These are phyloP conservation scores for Chouioia cunea DNA, from an alignment of 2,888 invertebrate genomes.

Conservation along the genomic window DNA sequence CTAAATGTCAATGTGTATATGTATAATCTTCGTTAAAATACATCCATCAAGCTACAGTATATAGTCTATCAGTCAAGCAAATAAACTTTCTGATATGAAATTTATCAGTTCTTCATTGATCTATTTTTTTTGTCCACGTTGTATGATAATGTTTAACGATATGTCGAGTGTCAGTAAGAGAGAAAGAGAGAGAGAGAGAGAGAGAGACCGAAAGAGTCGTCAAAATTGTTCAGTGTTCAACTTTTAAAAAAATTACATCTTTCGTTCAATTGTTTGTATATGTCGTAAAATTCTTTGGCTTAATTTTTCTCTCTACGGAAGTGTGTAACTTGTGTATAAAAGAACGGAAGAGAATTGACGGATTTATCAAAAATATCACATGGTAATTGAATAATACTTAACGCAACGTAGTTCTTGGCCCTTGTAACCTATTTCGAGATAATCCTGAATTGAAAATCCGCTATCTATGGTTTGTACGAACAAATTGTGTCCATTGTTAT, in stretches of 20 bases:
- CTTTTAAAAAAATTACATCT: slow-evolving; percentile 32
- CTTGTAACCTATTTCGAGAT: too few relatives aligned
- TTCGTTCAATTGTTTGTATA: background rate
- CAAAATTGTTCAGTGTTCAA: slow-evolving; percentile 32
- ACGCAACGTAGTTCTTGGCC: too few relatives aligned
- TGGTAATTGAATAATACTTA: slow-evolving; percentile 28
- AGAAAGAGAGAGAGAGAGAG: too few relatives aligned
- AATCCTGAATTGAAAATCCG: too few relatives aligned
- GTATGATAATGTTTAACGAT: slow-evolving; percentile 33
- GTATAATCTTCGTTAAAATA: slow-evolving; percentile 40
- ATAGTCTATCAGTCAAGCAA: slow-evolving; percentile 43
- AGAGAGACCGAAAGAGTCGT: slow-evolving; percentile 38
- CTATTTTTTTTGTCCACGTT: background rate
- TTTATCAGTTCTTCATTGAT: slow-evolving; percentile 40
- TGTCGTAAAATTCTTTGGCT: slow-evolving; percentile 1
- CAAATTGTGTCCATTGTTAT: too few relatives aligned
- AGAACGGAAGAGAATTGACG: background rate
- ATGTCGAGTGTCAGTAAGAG: slow-evolving; percentile 31
- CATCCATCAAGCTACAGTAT: slow-evolving; percentile 43
- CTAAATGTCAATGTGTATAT: slow-evolving; percentile 10
- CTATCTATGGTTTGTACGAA: too few relatives aligned
- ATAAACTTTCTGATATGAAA: slow-evolving; percentile 41
- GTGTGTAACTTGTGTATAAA: slow-evolving; percentile 14
- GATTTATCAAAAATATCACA: slow-evolving; percentile 21
- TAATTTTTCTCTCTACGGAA: slow-evolving; percentile 17